Base-by-base conservation (phyloP, 2,797 vertebrate species). In the Acanthurus tractus region DNA sequence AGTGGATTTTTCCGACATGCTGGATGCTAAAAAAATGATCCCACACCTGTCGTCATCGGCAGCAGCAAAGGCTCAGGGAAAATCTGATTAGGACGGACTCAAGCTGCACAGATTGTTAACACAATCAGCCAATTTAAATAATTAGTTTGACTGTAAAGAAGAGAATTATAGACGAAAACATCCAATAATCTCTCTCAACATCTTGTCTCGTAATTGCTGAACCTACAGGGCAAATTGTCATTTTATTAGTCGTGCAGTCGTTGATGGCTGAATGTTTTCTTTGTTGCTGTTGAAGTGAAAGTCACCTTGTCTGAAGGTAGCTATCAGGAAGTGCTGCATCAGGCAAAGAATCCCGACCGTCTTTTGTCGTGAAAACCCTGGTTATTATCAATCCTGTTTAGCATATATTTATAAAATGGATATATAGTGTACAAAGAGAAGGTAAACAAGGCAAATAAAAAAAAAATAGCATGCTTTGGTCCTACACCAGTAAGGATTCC, bases 251-350 rank as follows among this genome's bases (percentile, higher is more conserved):
- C 57, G 58, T 44, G 46, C 15, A 9, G 63, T 67, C 36, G 40
- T 17, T 46, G 56, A 38, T 6, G 48, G 59, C 74, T 92, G 87
- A 94, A 93, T 90, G 91, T 93, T 88, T 86, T 66, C 91, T 91
- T 92, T 93, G 91, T 91, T 86, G 54, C 36, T 58, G 70, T 72
- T 10, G 7, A 61, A 45, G 42, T 46, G 54, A 90, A 92, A 81
- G 91, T 92, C 92, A 93, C 90, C 89, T 93, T 92, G 84, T 82
- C 66, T 53, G 18, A 56, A 79, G 53, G 50, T 36, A 59, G n/a
- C 55, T 70, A 62, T 23, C 63, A 66, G 74, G 45, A 72, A 66
- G 23, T 25, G 61, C 54, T 82, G 48, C 49, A 69, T 65, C 55
- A 63, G 23, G 29, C 42, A 12, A 34, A 64, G 48, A 63, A 64